Base-by-base conservation (phyloP, 2,888 invertebrate species). In the Enoplolaimus lenunculus region DNA sequence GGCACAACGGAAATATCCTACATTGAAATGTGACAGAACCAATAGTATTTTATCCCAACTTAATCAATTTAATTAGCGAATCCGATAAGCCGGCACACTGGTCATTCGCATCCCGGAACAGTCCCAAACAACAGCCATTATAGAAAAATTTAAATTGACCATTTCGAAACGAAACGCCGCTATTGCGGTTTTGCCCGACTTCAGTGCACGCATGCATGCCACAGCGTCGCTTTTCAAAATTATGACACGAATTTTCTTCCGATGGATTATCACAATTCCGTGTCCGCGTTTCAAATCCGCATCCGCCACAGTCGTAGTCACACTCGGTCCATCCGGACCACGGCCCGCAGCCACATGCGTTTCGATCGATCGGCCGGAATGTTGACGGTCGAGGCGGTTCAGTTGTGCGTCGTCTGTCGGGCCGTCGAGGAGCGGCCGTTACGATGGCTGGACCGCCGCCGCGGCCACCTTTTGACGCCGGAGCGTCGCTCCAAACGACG, bases 221-320 rank as follows among this genome's bases (percentile, higher is more conserved):
- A 72, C 79, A 79, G 0, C 75, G 75, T 1, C 78, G 75, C 70
- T 78, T 77, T 70, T 80, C 79, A 34, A n/a, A 62, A 31, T 62
- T 45, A 66, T 65, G 69, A 34, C 72, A 72, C 64, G 7, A 16
- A 3, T 62, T 3, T 28, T 66, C 33, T 2, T 16, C n/a, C 1
- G 2, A 2, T 1, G 31, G 3, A 30, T 21, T 64, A 70, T 29
- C n/a, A 29, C 73, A 73, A 2, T 2, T 13, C 2, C 79, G 66
- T 2, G 68, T 74, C 60, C 79, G 71, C 28, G 62, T 72, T 16
- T 75, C 71, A 68, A 71, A 70, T 2, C 79, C 79, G 71, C 79
- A 79, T 1, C 79, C 79, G 35, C 79, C 79, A 73, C 79, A 79
- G 70, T 76, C 72, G 71, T 78, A 77, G 2, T 75, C 73, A 70